These are phyloP conservation scores for Allobates femoralis DNA, from an alignment of 2,797 vertebrate species.

Conservation along the genomic window DNA sequence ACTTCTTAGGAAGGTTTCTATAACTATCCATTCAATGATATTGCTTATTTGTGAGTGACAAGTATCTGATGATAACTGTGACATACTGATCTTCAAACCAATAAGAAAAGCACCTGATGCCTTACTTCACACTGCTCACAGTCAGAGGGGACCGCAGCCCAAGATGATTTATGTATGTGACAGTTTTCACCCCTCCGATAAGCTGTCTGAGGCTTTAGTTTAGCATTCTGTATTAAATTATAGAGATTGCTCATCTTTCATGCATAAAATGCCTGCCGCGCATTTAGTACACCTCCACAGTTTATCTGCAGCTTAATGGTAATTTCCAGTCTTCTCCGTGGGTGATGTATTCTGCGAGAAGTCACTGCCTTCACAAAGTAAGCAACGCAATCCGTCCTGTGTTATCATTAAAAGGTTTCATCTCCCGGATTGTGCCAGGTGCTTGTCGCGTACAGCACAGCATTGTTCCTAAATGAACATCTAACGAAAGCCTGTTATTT, in stretches of 20 bases:
- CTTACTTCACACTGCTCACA: not conserved
- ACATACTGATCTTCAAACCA: not conserved
- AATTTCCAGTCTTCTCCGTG: conserved; percentile 30
- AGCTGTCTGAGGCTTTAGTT: not conserved
- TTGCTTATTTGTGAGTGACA: not conserved
- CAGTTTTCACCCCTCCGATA: not conserved
- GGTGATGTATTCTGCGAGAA: conserved; percentile 38
- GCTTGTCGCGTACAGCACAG: conserved; percentile 19
- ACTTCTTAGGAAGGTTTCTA: no score
- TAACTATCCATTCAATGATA: not conserved
- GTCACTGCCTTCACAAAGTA: conserved; percentile 16
- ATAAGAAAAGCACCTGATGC: not conserved
- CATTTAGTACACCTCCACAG: not conserved
- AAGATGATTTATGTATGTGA: not conserved
- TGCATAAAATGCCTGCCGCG: conserved; percentile 7
- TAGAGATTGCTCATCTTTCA: conserved; percentile 12
- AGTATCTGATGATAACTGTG: not conserved
- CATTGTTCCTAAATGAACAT: conserved; percentile 44
- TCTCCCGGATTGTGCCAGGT: conserved; percentile 41
- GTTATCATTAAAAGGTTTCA: conserved; percentile 27
- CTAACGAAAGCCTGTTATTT: conserved; percentile 34
- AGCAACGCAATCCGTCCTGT: not conserved
- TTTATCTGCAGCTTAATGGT: conserved; percentile 36
- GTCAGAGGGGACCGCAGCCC: not conserved
- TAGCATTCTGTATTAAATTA: conserved; percentile 9